phyloP scores from a whole-genome alignment of 1,140 invertebrate species.

The Anastrepha obliqua region DNA sequence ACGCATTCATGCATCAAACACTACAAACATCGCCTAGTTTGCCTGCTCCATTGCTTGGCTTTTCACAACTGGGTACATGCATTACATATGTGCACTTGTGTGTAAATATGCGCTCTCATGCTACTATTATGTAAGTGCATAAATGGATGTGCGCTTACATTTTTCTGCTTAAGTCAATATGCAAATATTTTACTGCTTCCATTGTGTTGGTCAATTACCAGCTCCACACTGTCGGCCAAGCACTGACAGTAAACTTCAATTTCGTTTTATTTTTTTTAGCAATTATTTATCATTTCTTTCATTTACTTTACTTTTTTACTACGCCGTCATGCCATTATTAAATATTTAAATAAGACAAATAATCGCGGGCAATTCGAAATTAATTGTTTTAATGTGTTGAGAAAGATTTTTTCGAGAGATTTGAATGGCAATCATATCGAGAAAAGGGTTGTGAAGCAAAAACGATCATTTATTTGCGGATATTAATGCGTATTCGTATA shows the following conservation, averaged over 20 bases:
- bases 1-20: no score
- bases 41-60: no score
- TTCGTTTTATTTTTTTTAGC: background rate
- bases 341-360: constrained; percentile 8
- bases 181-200: constrained; percentile 35
- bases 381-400: constrained; percentile 33
- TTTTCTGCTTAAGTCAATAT: constrained; percentile 41
- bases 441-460: background rate
- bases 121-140: background rate
- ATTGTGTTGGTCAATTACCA: constrained; percentile 39
- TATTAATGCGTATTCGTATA: background rate
- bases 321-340: background rate
- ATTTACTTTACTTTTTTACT: background rate
- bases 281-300: background rate
- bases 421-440: background rate
- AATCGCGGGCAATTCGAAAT: constrained; percentile 1
- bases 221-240: background rate
- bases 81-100: background rate
- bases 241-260: background rate
- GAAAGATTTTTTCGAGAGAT: constrained; percentile 6
- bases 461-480: background rate
- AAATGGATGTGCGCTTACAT: background rate
- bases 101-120: background rate
- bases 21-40: no score
- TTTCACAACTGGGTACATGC: background rate